These are phyloP conservation scores for Odontophorus gujanensis DNA, from an alignment of 2,113 vertebrate species.

Conservation along the genomic window DNA sequence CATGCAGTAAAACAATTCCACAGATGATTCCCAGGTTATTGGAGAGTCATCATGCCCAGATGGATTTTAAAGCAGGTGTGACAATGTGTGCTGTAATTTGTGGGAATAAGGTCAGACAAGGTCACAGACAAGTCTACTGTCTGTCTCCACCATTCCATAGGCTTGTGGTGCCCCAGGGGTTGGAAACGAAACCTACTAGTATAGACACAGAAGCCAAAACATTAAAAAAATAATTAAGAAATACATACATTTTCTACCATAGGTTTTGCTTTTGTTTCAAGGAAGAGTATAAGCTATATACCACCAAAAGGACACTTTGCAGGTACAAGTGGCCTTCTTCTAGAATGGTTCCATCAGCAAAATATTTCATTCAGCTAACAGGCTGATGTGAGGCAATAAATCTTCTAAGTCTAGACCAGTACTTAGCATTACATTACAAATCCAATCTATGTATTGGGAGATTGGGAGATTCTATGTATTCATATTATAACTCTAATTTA, in stretches of 20 bases:
- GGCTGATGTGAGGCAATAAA: slow-evolving; percentile 22
- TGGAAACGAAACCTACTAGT: neutral
- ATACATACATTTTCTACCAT: neutral
- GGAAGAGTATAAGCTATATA: neutral
- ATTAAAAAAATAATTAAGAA: neutral
- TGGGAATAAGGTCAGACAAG: slow-evolving; percentile 24
- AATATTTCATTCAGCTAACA: neutral
- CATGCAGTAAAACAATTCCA: neutral
- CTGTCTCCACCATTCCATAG: neutral
- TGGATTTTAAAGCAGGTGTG: slow-evolving; percentile 47
- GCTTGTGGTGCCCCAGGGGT: neutral
- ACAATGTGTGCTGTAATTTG: neutral
- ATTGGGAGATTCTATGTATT: neutral
- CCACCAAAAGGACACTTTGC: neutral
- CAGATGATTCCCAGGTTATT: slow-evolving; percentile 6
- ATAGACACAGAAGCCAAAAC: neutral
- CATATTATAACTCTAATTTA: neutral
- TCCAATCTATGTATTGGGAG: neutral
- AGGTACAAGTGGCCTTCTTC: neutral
- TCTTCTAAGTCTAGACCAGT: slow-evolving; percentile 30
- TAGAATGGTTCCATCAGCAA: slow-evolving; percentile 1
- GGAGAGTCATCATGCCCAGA: neutral
- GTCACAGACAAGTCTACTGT: slow-evolving; percentile 26
- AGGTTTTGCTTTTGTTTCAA: neutral
- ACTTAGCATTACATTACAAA: neutral